Base-by-base conservation (phyloP, 2,797 vertebrate genomes). In the Leucoraja ocellata region DNA sequence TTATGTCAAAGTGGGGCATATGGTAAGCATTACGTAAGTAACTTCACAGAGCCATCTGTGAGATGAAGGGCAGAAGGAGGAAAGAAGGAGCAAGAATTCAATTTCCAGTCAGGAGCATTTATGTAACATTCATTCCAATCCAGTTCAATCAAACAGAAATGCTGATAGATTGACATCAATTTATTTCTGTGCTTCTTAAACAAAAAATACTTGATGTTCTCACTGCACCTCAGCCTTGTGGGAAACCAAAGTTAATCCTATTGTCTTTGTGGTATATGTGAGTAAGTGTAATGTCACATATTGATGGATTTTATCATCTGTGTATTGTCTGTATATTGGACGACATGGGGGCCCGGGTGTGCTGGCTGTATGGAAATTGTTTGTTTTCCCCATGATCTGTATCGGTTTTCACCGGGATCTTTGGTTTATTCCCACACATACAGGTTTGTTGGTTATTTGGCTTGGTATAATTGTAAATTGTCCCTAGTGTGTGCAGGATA, bases 21-120 rank as follows among this genome's bases (percentile, higher is more conserved):
- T 39, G 90, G 90, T 76, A 76, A 76, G 71, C 90, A 92, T 92
- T 92, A 92, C 10, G 28, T n/a, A 91, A 46, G 1, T 74, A 91
- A 91, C 23, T 74, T 74, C 71, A 28, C 36, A 54, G 71, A 92
- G 39, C 73, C 71, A 76, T 92, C 71, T 92, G 71, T 92, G 71
- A 74, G 46, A 74, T 92, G 71, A 92, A 76, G n/a, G n/a, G 84
- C 61, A 68, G 71, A 76, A 92, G 90, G 68, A 91, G 90, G 36
- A 74, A 74, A 46, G 10, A 36, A 14, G 23, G 73, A 28, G 25
- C 39, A 73, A 9, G 68, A 74, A 71, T 76, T 58, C 71, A 46
- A n/a, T 58, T 76, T 73, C 54, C 90, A 92, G 39, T 74, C 71
- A 76, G 71, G 39, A 74, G 23, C 39, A 2, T 92, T 46, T 13